Evolutionary conservation across 2,888 invertebrate species (phyloP), one percentile per base, ranked within the genome.

Genomic region (Andricus curvator): DNA sequence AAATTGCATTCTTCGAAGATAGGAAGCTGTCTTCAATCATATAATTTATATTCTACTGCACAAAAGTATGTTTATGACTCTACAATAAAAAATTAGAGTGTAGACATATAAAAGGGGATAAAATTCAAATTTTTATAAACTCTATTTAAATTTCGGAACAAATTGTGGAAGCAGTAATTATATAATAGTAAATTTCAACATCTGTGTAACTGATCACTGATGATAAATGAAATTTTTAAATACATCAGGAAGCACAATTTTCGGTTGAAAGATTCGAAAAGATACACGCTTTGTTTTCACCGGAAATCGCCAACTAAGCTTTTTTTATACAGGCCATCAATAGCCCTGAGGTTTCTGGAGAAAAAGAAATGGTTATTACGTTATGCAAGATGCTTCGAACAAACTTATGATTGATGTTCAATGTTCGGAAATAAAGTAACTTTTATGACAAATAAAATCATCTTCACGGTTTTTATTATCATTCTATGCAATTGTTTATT

Each of bases 241-340:
- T 17, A 68, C 22, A 44, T 22, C 48, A 68, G 48, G 68, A 68
- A 68, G 25, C 22, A 68, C 48, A 68, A 48, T 68, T 44, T 68
- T 68, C 68, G 17, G 25, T 25, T 25, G 68, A 68, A 68, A 25
- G 25, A 68, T 25, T 68, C 25, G 20, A 29, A 48, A 68, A 68
- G 68, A 25, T 1, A 25, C 13, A 44, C 20, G 41, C 29, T 68
- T 68, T 68, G 68, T 68, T 29, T 68, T 68, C 44, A 44, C 68
- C 68, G 68, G 68, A 68, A 68, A 68, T 68, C 44, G 68, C 44
- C 68, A 68, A 68, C 48, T 68, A 68, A 68, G 41, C 68, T 68
- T 68, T 68, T 68, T 25, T 68, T 68, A 44, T 48, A 68, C 17
- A 25, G 17, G 44, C n/a, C 41, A 68, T 68, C 68, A 68, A 68